Evolutionary conservation across 2,888 invertebrate species (phyloP).

Genomic region (Dusona sp.): DNA sequence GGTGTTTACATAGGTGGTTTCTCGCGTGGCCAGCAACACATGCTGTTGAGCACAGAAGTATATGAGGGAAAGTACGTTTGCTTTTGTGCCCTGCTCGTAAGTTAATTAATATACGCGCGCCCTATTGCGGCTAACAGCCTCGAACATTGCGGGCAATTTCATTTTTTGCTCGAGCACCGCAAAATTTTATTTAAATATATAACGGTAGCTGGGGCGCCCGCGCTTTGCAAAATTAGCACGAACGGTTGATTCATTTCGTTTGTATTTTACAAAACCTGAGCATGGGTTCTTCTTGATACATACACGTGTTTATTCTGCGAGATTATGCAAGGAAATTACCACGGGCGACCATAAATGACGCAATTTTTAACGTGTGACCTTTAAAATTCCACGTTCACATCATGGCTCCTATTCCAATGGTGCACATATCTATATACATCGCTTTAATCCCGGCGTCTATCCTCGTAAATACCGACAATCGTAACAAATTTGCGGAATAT

Average conservation of each 20-base stretch:
- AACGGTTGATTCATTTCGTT: background rate
- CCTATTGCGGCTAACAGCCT: background rate
- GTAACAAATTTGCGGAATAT: conserved; percentile 1
- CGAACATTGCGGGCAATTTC: background rate
- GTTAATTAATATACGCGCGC: background rate
- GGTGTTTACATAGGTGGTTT: conserved; percentile 39
- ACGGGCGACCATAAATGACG: background rate
- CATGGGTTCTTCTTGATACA: background rate
- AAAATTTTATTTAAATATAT: conserved; percentile 1
- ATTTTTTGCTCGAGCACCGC: background rate
- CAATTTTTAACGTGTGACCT: background rate
- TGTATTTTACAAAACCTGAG: background rate
- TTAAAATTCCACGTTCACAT: background rate
- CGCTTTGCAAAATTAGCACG: background rate
- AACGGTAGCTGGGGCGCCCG: background rate
- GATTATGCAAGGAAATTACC: background rate
- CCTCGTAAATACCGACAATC: conserved; percentile 27
- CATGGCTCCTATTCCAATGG: background rate
- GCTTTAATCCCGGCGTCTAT: background rate
- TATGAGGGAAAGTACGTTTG: background rate
- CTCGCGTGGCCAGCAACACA: background rate
- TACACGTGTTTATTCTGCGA: background rate
- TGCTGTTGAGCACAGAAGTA: background rate
- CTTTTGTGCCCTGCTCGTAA: background rate
- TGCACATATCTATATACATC: background rate